phyloP scores from a whole-genome alignment of 2,113 vertebrate species.

The Callipepla squamata region DNA sequence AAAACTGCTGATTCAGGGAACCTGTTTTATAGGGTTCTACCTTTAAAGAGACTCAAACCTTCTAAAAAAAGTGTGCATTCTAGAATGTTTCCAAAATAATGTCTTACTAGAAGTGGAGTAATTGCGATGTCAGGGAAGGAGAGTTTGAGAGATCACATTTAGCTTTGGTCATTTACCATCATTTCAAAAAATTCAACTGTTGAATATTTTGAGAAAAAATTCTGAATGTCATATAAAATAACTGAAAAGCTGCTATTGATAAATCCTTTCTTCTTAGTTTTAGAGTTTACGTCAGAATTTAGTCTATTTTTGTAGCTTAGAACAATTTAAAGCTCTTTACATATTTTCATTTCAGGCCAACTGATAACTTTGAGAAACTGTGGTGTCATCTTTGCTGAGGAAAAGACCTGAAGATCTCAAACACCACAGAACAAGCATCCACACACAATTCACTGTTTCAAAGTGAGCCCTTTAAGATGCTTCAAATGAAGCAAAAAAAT shows the following conservation, averaged over 20 bases:
- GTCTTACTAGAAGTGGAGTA: neutral
- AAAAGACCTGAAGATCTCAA: neutral
- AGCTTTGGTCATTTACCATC: neutral
- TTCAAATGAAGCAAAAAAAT: fast-evolving
- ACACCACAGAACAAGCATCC: neutral
- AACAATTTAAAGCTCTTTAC: neutral
- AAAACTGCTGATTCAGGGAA: neutral
- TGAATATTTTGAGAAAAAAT: neutral
- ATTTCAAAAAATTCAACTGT: neutral
- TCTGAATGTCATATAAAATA: neutral
- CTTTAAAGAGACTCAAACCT: neutral
- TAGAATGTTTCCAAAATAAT: neutral
- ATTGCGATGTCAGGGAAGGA: neutral
- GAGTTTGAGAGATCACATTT: neutral
- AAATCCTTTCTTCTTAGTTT: neutral
- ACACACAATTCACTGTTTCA: neutral
- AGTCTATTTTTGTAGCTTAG: neutral
- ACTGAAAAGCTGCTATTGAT: neutral
- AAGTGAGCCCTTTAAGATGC: neutral
- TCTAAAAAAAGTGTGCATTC: neutral
- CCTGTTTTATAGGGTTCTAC: neutral
- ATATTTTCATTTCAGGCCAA: neutral
- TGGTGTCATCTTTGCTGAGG: neutral
- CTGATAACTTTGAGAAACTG: neutral
- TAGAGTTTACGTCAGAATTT: neutral